Evolutionary conservation across 2,113 vertebrate species (phyloP).

Genomic region (Siniperca chuatsi): DNA sequence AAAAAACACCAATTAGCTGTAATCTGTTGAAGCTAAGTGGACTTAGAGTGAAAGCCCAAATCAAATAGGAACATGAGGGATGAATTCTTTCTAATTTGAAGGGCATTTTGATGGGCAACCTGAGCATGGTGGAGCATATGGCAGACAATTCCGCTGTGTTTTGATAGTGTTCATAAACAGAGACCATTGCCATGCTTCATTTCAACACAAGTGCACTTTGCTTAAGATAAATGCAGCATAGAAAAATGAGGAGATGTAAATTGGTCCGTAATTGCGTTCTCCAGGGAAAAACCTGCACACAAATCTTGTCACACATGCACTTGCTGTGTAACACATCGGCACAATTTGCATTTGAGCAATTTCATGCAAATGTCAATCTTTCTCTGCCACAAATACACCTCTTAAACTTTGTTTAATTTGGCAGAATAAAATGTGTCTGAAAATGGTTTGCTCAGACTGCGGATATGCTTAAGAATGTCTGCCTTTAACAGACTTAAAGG

Average conservation of each 20-base stretch:
- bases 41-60: constrained; percentile 61
- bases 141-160: constrained; percentile 71
- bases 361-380: constrained; percentile 47
- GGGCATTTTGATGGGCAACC: constrained; percentile 68
- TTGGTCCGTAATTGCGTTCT: constrained; percentile 70
- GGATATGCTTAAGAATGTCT: neutral
- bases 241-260: constrained; percentile 74
- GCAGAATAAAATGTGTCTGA: constrained; percentile 20
- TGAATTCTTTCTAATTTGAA: constrained; percentile 62
- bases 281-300: constrained; percentile 53
- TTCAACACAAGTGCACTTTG: constrained; percentile 75
- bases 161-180: constrained; percentile 75
- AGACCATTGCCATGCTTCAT: constrained; percentile 72
- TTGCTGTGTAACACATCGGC: constrained; percentile 53
- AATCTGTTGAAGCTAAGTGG: constrained; percentile 69
- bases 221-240: constrained; percentile 68
- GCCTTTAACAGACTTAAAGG: constrained; percentile 1
- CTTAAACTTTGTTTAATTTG: constrained; percentile 32
- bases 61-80: constrained; percentile 67
- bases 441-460: constrained; percentile 15
- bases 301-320: constrained; percentile 53
- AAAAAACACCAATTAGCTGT: constrained; percentile 61
- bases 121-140: constrained; percentile 79
- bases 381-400: neutral
- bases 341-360: constrained; percentile 60